phyloP scores from a whole-genome alignment of 2,113 vertebrate genomes.

The Brienomyrus brachyistius region DNA sequence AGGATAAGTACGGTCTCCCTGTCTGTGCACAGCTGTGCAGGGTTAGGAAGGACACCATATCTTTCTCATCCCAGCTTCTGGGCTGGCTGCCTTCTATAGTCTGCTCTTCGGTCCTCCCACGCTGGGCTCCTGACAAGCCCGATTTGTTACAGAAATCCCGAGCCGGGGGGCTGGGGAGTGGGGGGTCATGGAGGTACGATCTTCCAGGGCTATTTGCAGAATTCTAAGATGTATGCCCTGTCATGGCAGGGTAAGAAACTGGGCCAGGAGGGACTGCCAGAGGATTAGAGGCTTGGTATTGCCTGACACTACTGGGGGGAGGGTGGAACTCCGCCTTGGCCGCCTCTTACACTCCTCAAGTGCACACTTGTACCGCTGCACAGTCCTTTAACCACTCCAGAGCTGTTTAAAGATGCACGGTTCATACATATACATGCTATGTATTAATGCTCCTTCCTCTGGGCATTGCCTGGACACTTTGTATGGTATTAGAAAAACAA shows the following conservation, averaged over 20 bases:
- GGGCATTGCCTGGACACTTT: neutral
- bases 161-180: neutral
- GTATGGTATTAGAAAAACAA: conserved; percentile 9
- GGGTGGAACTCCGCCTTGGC: neutral
- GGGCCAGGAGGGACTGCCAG: conserved; percentile 1
- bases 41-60: neutral
- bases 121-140: conserved; percentile 23
- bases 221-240: conserved; percentile 17
- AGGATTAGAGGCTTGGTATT: conserved; percentile 3
- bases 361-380: neutral
- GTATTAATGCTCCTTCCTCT: neutral
- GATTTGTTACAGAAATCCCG: conserved; percentile 22
- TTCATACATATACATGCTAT: neutral
- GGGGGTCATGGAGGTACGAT: neutral
- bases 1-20: neutral
- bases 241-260: conserved; percentile 1
- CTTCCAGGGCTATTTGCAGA: conserved; percentile 21
- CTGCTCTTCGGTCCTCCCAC: conserved; percentile 12
- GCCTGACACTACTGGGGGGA: conserved; percentile 5
- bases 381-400: neutral
- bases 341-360: neutral
- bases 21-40: conserved; percentile 11
- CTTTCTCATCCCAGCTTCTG: conserved; percentile 14
- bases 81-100: conserved; percentile 12
- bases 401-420: neutral